Evolutionary conservation across 2,888 invertebrate species (phyloP).

Genomic region (Brachylomia viminalis): DNA sequence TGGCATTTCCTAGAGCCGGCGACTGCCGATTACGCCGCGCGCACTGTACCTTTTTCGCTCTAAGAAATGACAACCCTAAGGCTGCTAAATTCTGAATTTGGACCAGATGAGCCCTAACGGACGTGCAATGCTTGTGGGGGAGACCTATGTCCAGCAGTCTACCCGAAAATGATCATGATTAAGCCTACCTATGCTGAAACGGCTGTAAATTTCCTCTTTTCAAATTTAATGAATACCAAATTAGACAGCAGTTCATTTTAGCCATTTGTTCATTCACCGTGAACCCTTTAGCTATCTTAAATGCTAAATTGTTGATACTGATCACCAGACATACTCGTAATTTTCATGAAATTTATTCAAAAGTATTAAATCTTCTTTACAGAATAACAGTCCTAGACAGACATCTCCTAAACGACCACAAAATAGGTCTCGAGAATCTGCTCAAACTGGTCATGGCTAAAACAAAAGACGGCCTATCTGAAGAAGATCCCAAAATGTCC

Average conservation of each 20-base stretch:
- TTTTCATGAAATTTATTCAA: not conserved
- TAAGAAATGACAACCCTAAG: no score
- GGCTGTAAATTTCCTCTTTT: no score
- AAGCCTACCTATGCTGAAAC: no score
- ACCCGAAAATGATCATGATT: no score
- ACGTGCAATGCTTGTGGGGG: not conserved
- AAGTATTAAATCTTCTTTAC: constrained; percentile 49
- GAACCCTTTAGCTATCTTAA: not conserved
- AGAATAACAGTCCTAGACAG: constrained; percentile 87
- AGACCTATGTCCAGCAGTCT: not conserved
- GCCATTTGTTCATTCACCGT: no score
- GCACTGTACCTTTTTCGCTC: no score
- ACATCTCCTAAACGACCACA: constrained; percentile 84
- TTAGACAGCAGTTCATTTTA: no score
- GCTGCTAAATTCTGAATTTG: not conserved
- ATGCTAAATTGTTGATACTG: no score
- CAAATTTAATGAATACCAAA: no score
- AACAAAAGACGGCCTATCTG: constrained; percentile 82
- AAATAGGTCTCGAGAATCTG: constrained; percentile 83
- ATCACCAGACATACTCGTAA: no score
- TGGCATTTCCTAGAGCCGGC: no score
- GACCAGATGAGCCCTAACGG: not conserved
- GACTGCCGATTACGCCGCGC: no score
- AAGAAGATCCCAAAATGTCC: constrained; percentile 62
- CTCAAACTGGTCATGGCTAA: constrained; percentile 85